Conservation (phyloP, 2,113 vertebrate species). For the Bombycilla garrulus region DNA sequence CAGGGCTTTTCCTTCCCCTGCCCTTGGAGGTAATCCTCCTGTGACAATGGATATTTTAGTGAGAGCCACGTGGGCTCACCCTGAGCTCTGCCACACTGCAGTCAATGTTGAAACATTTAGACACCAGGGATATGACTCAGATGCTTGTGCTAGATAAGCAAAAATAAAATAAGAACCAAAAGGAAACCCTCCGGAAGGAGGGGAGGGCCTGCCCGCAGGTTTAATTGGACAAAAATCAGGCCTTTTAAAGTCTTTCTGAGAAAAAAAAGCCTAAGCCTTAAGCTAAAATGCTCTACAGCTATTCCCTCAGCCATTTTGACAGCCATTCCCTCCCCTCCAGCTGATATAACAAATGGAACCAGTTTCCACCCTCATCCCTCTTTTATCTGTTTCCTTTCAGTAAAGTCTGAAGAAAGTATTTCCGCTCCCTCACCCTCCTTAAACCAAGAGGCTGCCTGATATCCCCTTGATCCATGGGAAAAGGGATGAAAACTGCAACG, state of each 20-base stretch:
- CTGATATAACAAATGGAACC: constrained; percentile 10
- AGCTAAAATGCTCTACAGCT: not conserved
- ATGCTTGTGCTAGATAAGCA: not conserved
- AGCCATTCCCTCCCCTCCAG: not conserved
- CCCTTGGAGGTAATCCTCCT: not conserved
- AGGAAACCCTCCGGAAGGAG: not conserved
- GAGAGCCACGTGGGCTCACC: not conserved
- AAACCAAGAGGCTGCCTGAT: not conserved
- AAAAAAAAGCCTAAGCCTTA: not conserved
- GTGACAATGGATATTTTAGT: not conserved
- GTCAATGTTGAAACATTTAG: not conserved
- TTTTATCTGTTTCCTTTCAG: constrained; percentile 46
- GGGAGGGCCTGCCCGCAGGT: not conserved
- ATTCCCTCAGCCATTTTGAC: not conserved
- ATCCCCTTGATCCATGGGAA: not conserved
- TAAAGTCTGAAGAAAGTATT: constrained; percentile 26
- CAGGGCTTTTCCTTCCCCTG: rapidly evolving
- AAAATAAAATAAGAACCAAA: constrained; percentile 13
- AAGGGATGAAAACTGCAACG: not conserved
- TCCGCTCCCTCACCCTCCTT: not conserved
- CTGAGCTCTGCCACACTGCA: not conserved
- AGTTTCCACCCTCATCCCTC: not conserved
- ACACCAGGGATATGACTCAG: not conserved
- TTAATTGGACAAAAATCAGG: not conserved
- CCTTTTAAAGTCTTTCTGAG: not conserved